These are phyloP conservation scores for Apostichopus californicus DNA, from an alignment of 35 echinoderm and acorn worm genomes.

Conservation along the genomic window DNA sequence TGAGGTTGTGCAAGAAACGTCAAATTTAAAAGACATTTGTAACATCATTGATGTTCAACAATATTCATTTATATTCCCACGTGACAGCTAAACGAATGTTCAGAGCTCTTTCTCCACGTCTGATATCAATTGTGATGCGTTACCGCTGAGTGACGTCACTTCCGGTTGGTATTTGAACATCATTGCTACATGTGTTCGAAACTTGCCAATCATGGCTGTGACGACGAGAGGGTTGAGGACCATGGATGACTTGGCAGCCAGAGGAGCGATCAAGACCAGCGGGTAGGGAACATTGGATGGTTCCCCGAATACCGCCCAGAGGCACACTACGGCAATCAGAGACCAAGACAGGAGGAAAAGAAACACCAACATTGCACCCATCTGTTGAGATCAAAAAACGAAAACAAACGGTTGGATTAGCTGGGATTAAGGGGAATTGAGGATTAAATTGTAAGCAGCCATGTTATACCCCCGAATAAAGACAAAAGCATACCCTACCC, in stretches of 20 bases:
- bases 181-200: slow-evolving; percentile 62
- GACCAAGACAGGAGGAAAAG: slow-evolving; percentile 83
- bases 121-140: neutral
- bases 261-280: slow-evolving; percentile 51
- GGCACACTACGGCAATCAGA: slow-evolving; percentile 64
- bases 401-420: neutral
- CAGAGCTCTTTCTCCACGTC: slow-evolving; percentile 22
- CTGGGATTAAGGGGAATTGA: neutral
- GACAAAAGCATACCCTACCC: too few species aligned
- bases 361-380: slow-evolving; percentile 66
- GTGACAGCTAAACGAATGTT: neutral
- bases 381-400: slow-evolving; percentile 23
- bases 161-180: slow-evolving; percentile 60
- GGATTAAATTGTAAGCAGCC: neutral
- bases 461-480: too few species aligned
- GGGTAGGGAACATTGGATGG: slow-evolving; percentile 48
- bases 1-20: too few species aligned
- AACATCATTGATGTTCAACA: neutral
- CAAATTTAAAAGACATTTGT: too few species aligned
- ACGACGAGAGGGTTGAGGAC: slow-evolving; percentile 73
- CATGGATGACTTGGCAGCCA: slow-evolving; percentile 59
- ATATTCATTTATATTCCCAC: neutral
- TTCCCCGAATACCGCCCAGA: slow-evolving; percentile 71
- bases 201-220: slow-evolving; percentile 64
- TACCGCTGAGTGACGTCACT: slow-evolving; percentile 36